Evolutionary conservation across 2,113 vertebrate genomes (phyloP).

Genomic region (Silurus meridionalis): DNA sequence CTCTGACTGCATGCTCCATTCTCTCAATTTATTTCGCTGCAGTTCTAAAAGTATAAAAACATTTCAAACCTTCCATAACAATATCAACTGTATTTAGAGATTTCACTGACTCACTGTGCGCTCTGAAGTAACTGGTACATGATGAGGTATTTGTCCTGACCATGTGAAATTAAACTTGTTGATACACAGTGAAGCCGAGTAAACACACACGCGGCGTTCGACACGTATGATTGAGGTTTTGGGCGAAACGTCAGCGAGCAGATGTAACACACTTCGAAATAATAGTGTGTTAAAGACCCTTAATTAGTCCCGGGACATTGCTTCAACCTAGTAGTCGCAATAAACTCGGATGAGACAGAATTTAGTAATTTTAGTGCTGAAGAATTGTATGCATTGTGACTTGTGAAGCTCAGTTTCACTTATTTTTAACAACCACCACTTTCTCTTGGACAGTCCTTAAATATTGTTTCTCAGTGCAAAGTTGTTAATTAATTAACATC

Average conservation of each 20-base stretch:
- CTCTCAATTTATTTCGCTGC: background rate
- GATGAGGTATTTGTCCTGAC: slow-evolving; percentile 20
- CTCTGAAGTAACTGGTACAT: slow-evolving; percentile 65
- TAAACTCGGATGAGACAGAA: background rate
- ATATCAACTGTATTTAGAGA: slow-evolving; percentile 58
- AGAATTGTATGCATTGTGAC: background rate
- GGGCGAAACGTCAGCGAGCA: slow-evolving; percentile 39
- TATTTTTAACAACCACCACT: slow-evolving; percentile 5
- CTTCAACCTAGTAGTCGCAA: slow-evolving; percentile 27
- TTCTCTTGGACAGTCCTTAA: slow-evolving; percentile 7
- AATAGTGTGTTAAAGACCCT: slow-evolving; percentile 42
- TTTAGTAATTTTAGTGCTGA: background rate
- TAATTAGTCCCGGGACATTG: slow-evolving; percentile 41
- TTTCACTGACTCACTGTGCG: slow-evolving; percentile 58
- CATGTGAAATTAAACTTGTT: slow-evolving; percentile 39
- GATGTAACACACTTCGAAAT: slow-evolving; percentile 31
- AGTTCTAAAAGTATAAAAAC: slow-evolving; percentile 44
- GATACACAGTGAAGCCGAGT: slow-evolving; percentile 25
- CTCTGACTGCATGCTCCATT: background rate
- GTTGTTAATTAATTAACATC: slow-evolving; percentile 51
- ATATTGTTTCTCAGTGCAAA: slow-evolving; percentile 45
- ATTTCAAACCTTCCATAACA: slow-evolving; percentile 56
- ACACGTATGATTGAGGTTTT: slow-evolving; percentile 40
- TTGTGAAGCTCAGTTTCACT: slow-evolving; percentile 29
- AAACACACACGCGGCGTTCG: slow-evolving; percentile 5